Conservation (phyloP, 2,113 vertebrate genomes). For the Stercorarius parasiticus region DNA sequence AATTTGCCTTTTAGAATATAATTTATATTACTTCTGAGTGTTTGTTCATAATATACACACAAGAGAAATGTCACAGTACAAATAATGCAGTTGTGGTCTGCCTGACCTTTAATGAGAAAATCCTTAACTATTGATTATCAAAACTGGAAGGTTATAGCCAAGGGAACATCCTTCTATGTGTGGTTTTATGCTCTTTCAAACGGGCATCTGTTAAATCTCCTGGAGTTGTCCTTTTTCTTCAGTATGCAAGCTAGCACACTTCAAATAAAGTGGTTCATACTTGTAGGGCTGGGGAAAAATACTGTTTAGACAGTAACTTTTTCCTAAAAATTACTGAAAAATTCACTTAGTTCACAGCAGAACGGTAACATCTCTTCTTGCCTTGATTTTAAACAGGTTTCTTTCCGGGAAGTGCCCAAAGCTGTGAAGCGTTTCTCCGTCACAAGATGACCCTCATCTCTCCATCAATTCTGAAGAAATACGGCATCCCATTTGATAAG, state of each 20-base stretch:
- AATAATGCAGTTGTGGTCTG: background rate
- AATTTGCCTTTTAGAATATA: background rate
- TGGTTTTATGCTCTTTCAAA: background rate
- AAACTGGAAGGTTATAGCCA: background rate
- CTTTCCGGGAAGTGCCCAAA: constrained; percentile 96
- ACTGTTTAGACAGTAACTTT: background rate
- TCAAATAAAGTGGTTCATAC: background rate
- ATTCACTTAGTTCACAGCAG: background rate
- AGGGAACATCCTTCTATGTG: background rate
- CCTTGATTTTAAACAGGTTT: constrained; percentile 82
- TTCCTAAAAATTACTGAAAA: background rate
- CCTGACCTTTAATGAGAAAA: background rate
- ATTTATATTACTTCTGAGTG: background rate
- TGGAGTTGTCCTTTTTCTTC: background rate
- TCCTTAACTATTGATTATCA: background rate
- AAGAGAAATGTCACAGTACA: background rate
- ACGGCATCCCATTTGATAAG: constrained; percentile 95
- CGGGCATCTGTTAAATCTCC: background rate
- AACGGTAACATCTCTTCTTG: background rate
- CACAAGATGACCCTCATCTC: constrained; percentile 99
- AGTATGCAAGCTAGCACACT: background rate
- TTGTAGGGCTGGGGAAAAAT: background rate
- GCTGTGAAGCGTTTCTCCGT: constrained; percentile 95
- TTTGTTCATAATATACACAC: background rate
- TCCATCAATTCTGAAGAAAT: constrained; percentile 95